Percentiles rank a stretch among this genome's conserved stretches.
These are phyloP conservation scores for Anisognathus igniventris DNA, from an alignment of 2,797 vertebrate species.

Conservation along the genomic window DNA sequence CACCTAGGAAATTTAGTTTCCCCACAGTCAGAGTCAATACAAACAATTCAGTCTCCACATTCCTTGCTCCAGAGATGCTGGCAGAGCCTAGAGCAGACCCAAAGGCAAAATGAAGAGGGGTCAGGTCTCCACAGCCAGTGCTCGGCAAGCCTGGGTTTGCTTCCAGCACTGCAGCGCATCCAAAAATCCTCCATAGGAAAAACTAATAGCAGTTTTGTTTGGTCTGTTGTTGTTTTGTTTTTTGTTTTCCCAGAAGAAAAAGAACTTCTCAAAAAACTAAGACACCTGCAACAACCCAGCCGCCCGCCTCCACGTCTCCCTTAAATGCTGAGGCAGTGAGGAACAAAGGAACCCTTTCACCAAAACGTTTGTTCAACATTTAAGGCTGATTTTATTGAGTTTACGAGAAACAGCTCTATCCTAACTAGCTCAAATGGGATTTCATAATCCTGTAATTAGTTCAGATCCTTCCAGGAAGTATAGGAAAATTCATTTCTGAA, in stretches of 20 bases:
- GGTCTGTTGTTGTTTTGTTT: neutral
- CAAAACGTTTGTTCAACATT: neutral
- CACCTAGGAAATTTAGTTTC: neutral
- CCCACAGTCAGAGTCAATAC: neutral
- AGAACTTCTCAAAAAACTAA: neutral
- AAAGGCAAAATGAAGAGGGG: neutral
- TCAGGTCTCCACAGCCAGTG: neutral
- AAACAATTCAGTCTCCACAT: neutral
- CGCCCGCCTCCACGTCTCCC: conserved; percentile 1
- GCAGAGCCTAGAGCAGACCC: neutral
- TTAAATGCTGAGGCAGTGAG: neutral
- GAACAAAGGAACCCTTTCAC: conserved; percentile 51
- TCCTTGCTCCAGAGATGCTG: neutral
- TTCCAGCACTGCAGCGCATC: rapidly evolving
- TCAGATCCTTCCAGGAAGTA: neutral
- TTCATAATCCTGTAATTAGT: neutral
- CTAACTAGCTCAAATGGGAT: neutral
- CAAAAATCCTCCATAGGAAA: neutral
- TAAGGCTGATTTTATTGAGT: neutral
- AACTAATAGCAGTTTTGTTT: neutral
- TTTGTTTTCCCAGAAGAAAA: neutral
- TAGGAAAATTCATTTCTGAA: neutral
- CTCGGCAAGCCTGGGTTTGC: neutral
- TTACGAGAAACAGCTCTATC: neutral
- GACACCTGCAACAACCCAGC: conserved; percentile 38